A percentile compares a stretch with the other conserved stretches of the same genome.
Evolutionary conservation across 2,888 invertebrate species (phyloP).

Genomic region (Prosopocoilus inquinatus): DNA sequence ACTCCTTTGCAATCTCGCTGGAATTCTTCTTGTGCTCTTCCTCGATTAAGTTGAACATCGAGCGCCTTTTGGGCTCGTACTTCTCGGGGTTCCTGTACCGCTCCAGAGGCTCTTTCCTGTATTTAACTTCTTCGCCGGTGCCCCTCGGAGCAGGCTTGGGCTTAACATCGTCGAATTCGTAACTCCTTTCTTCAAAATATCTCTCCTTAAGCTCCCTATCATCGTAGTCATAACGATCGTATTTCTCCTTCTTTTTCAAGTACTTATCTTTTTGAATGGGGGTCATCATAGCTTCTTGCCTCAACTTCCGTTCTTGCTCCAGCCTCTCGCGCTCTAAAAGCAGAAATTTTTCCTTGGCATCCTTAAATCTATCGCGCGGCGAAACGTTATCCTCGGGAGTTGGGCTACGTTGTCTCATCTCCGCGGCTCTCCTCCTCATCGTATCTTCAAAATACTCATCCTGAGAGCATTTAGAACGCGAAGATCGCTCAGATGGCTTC

Average conservation of each 20-base stretch:
- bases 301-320: conserved; percentile 22
- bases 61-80: conserved; percentile 47
- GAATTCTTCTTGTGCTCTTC: conserved; percentile 52
- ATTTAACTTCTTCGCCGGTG: conserved; percentile 35
- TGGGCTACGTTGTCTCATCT: conserved; percentile 44
- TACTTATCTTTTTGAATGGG: conserved; percentile 23
- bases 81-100: conserved; percentile 37
- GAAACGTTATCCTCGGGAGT: conserved; percentile 52
- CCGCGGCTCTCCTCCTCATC: conserved; percentile 14
- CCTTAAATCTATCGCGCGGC: conserved; percentile 78
- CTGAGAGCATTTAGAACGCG: conserved; percentile 19
- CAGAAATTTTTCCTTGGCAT: conserved; percentile 83
- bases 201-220: conserved; percentile 27
- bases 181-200: conserved; percentile 30
- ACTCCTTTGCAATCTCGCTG: conserved; percentile 52
- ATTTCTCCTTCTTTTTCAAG: conserved; percentile 34
- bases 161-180: conserved; percentile 20
- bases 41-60: conserved; percentile 50
- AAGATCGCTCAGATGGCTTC: conserved; percentile 12
- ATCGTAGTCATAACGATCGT: conserved; percentile 27
- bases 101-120: conserved; percentile 36
- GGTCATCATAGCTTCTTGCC: conserved; percentile 17
- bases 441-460: conserved; percentile 23
- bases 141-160: conserved; percentile 44
- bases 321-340: conserved; percentile 72